phyloP scores from a whole-genome alignment of 1,140 invertebrate genomes.

The Lordiphosa mommai region DNA sequence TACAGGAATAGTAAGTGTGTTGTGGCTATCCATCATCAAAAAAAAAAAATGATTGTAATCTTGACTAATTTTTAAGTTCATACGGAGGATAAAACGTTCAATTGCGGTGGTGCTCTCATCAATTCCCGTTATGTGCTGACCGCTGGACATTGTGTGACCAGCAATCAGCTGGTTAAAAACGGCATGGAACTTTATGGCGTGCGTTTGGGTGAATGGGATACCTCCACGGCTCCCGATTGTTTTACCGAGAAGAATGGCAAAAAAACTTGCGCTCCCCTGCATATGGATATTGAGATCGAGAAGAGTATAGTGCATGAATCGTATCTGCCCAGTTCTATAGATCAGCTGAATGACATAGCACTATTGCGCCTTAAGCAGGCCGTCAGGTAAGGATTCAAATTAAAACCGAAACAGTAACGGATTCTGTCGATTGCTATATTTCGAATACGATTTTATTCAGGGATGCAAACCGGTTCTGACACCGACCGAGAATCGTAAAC shows the following conservation, averaged over 20 bases:
- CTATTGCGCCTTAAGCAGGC: conserved; percentile 83
- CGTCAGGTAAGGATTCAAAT: conserved; percentile 75
- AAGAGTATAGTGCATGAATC: conserved; percentile 84
- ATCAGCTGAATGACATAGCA: conserved; percentile 88
- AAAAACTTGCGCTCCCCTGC: conserved; percentile 80
- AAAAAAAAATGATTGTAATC: not conserved
- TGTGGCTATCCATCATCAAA: not conserved
- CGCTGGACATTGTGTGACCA: conserved; percentile 82
- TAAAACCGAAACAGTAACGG: too few relatives aligned
- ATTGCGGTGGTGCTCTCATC: conserved; percentile 82
- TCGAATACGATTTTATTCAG: too few relatives aligned
- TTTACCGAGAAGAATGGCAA: conserved; percentile 43
- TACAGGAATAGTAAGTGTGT: conserved; percentile 56
- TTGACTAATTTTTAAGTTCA: conserved; percentile 13
- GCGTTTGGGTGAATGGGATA: conserved; percentile 76
- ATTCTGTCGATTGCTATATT: too few relatives aligned
- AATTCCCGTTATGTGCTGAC: conserved; percentile 82
- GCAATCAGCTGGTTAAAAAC: conserved; percentile 80
- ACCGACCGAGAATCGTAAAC: too few relatives aligned
- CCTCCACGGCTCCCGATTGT: conserved; percentile 60
- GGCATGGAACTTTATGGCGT: conserved; percentile 76
- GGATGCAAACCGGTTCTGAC: too few relatives aligned
- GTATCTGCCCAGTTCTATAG: conserved; percentile 82
- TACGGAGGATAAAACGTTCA: conserved; percentile 57
- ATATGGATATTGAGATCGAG: conserved; percentile 83